These are phyloP conservation scores for Tokudaia muenninki DNA, from an alignment of 2,797 vertebrate genomes.

Conservation along the genomic window DNA sequence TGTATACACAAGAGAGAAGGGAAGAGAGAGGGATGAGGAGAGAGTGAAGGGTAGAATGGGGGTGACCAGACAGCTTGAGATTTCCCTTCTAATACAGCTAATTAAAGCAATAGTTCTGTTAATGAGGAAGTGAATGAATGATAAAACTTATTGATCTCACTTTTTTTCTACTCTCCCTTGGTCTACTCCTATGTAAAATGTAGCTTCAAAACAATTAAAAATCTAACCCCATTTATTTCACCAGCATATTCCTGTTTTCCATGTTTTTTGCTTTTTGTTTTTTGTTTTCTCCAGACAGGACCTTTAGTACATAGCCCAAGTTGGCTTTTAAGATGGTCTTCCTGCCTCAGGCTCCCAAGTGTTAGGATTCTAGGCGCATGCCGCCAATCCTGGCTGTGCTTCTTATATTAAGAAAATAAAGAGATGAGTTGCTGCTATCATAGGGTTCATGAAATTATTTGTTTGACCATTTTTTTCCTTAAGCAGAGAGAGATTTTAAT, in stretches of 20 bases:
- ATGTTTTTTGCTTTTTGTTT: neutral
- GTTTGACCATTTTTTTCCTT: neutral
- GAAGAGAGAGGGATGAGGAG: neutral
- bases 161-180: neutral
- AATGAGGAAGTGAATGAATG: conserved; percentile 3
- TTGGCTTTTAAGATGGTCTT: neutral
- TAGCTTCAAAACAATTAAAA: conserved; percentile 2
- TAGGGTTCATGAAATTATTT: neutral
- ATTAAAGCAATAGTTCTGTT: neutral
- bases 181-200: neutral
- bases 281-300: neutral
- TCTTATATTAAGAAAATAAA: neutral
- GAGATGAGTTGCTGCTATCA: neutral
- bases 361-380: neutral
- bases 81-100: neutral
- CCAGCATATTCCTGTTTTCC: conserved; percentile 19
- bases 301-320: neutral
- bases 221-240: neutral
- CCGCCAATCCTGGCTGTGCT: neutral
- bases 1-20: neutral
- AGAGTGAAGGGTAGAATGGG: neutral
- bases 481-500: conserved; percentile 9
- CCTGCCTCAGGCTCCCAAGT: neutral
- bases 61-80: neutral
- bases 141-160: neutral